Conservation (phyloP, 2,888 invertebrate species). For the Pammene fasciana region DNA sequence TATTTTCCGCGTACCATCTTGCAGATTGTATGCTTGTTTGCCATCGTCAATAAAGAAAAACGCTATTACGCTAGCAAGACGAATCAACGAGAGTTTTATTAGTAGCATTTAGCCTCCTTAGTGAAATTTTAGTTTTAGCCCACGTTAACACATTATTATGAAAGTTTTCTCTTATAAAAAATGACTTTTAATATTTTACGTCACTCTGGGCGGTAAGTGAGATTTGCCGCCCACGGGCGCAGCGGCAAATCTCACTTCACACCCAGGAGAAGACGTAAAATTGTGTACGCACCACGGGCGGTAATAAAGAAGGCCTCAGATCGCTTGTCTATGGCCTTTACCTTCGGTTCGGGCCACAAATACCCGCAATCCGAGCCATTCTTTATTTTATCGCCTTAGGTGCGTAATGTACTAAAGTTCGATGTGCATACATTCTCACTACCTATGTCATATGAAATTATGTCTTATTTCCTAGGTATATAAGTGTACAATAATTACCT, state of each 20-base stretch:
- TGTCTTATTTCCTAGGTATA: slow-evolving; percentile 13
- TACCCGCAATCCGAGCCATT: too few species aligned
- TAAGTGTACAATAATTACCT: slow-evolving; percentile 33
- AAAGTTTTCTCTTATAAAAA: slow-evolving; percentile 22
- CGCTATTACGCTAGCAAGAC: slow-evolving; percentile 13
- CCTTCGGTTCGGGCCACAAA: too few species aligned
- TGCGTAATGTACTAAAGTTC: too few species aligned
- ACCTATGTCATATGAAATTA: slow-evolving; percentile 32
- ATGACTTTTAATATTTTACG: too few species aligned
- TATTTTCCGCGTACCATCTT: neutral
- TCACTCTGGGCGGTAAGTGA: too few species aligned
- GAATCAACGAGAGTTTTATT: slow-evolving; percentile 25
- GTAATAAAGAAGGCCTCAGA: too few species aligned
- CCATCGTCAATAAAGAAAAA: slow-evolving; percentile 1
- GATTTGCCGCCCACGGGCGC: too few species aligned
- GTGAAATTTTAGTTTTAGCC: slow-evolving; percentile 34
- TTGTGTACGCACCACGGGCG: too few species aligned
- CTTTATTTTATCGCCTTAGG: too few species aligned
- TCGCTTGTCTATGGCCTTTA: too few species aligned
- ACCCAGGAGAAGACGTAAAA: too few species aligned
- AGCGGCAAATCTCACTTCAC: too few species aligned
- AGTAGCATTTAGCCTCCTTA: slow-evolving; percentile 36
- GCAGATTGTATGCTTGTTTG: neutral
- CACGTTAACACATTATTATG: slow-evolving; percentile 27
- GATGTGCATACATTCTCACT: slow-evolving; percentile 35